Evolutionary conservation across 2,113 vertebrate species (phyloP), one percentile per base, ranked within the genome.

Genomic region (Leucopsar rothschildi): DNA sequence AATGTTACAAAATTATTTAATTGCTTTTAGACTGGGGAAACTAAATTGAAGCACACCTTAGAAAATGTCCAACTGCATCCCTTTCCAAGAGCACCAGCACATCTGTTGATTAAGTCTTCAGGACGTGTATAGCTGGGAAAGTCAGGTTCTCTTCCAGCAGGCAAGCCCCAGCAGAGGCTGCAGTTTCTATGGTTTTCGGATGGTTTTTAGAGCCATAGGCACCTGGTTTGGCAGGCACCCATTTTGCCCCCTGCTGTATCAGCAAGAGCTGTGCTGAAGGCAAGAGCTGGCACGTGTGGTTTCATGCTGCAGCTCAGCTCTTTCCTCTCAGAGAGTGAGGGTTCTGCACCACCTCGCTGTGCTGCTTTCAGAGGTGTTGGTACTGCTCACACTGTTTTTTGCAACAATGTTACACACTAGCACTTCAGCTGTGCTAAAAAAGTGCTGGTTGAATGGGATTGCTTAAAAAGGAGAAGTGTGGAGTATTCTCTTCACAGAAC

Each of bases 81-180:
- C 24, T 85, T 91, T 76, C 65, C 78, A 79, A 87, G 66, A 66
- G 42, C 53, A 76, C 40, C 57, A 47, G 50, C 31, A 73, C 66
- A 72, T 91, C 70, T 91, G 42, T 78, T 91, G 84, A 82, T 97
- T 69, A 92, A 84, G 88, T 69, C 73, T 79, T 77, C 21, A 22
- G 76, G 50, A 91, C 2, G 5, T 73, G 45, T 55, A n/a, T 28
- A 33, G 55, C 45, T n/a, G n/a, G 75, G 70, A 59, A 80, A 93
- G 29, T 47, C 35, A 69, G n/a, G 42, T 72, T 82, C 27, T 39
- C 19, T 90, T 85, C 89, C 82, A 93, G 1, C 12, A 91, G 87
- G 35, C 96, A 47, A 39, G 94, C 87, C 50, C 39, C 18, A 3
- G 84, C 89, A 93, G 94, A 56, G 85, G 78, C 77, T 92, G 42